phyloP scores from a whole-genome alignment of 1,140 invertebrate species.

The Cydia splendana region DNA sequence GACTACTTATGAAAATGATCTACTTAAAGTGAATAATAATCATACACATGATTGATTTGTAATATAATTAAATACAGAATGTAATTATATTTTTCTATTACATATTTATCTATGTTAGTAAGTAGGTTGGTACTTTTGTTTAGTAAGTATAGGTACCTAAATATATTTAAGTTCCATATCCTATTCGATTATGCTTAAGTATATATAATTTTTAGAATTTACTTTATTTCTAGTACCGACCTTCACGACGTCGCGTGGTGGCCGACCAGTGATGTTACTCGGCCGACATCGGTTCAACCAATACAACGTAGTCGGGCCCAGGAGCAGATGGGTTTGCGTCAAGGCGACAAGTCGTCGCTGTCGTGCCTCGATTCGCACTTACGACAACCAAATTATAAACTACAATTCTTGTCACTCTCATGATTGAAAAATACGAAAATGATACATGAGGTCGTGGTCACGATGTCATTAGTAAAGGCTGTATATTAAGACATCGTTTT shows the following conservation, averaged over 20 bases:
- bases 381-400: neutral
- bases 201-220: neutral
- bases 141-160: too few relatives aligned
- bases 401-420: neutral
- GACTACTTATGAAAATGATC: constrained; percentile 23
- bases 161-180: too few relatives aligned
- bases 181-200: too few relatives aligned
- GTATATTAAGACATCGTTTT: too few relatives aligned
- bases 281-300: constrained; percentile 11
- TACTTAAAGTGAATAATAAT: neutral
- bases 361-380: neutral
- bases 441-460: too few relatives aligned
- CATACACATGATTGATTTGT: constrained; percentile 21
- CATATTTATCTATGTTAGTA: too few relatives aligned
- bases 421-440: neutral
- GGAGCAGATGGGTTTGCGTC: constrained; percentile 24
- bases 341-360: neutral
- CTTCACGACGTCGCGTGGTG: constrained; percentile 27
- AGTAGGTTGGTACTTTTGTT: too few relatives aligned
- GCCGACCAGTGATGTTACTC: constrained; percentile 2
- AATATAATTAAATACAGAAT: too few relatives aligned
- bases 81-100: too few relatives aligned
- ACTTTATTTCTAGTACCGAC: neutral
- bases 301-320: neutral
- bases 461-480: too few relatives aligned